Base-by-base conservation (phyloP, 2,888 invertebrate species). In the Hymenopus coronatus region DNA sequence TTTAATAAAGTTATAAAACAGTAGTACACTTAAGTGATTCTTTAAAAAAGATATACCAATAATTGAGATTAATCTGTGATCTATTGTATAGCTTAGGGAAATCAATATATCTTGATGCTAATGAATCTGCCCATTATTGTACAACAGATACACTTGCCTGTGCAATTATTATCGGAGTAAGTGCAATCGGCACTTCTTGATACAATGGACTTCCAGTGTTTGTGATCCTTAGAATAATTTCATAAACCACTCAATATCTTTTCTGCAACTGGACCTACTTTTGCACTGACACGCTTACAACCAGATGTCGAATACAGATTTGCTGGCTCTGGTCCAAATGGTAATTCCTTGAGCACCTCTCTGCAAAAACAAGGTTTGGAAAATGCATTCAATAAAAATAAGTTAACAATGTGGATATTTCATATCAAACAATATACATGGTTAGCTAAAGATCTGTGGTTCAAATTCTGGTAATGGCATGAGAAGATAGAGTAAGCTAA, bases 221-320 rank as follows among this genome's bases (percentile, higher is more conserved):
- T 20, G 54, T 3, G 15, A 54, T 20, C 6, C 6, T 20, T 20
- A 70, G 54, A 20, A 20, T 83, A 70, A 3, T 89, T 89, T 84
- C 89, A 87, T 28, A 84, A 82, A 8, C 30, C 25, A 25, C 6
- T 20, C 54, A 70, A 70, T 20, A 70, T 70, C 28, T 12, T 25
- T 87, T 90, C 89, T 82, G 33, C 88, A 84, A 90, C 92, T 70
- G 92, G 86, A 28, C 93, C 96, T 90, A 97, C 96, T 94, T 98
- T 98, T 92, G 96, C 96, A 90, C 96, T 96, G 82, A 99, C 95
- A 91, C 97, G 94, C 93, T 99, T 99, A 93, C 99, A 99, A 4
- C 99, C 99, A 88, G 97, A 96, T 91, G 95, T 96, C 4, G 98
- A 97, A 93, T 96, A 99, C 88, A 98, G 94, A 91, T 96, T 94